Percentiles rank a stretch among this genome's conserved stretches.
Conservation (phyloP, 2,113 vertebrate genomes). For the Onychostruthus taczanowskii region DNA sequence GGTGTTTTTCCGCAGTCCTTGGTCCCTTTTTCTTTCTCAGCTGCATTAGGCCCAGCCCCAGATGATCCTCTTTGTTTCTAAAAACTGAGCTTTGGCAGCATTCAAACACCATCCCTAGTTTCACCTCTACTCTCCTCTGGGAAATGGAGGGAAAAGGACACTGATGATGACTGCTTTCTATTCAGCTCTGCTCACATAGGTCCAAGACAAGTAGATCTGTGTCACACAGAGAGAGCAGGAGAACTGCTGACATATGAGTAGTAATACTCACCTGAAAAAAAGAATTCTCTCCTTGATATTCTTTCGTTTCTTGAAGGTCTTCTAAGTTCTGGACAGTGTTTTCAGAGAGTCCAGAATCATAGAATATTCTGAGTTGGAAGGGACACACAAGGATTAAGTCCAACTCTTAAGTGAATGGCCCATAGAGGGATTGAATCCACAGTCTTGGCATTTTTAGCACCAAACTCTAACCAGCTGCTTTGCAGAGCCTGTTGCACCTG, state of each 20-base stretch:
- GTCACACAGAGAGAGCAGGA: background rate
- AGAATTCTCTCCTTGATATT: background rate
- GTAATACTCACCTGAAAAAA: background rate
- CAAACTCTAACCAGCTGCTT: background rate
- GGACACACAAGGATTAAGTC: background rate
- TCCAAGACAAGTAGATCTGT: background rate
- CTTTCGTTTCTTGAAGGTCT: background rate
- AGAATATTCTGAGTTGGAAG: background rate
- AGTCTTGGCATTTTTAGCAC: background rate
- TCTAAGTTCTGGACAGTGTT: background rate
- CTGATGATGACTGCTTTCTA: background rate
- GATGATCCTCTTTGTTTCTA: background rate
- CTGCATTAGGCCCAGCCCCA: background rate
- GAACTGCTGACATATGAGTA: background rate
- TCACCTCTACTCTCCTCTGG: background rate
- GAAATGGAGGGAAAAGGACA: background rate
- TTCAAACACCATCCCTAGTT: background rate
- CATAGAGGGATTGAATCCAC: background rate
- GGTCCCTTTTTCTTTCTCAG: background rate
- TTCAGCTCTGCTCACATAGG: background rate
- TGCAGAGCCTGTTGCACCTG: background rate
- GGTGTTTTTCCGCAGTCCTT: background rate
- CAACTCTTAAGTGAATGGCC: background rate
- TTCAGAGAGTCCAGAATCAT: background rate
- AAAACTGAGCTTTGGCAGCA: background rate